Evolutionary conservation across 1,140 invertebrate species (phyloP), one percentile per base, ranked within the genome.

Genomic region (Argopecten irradians): DNA sequence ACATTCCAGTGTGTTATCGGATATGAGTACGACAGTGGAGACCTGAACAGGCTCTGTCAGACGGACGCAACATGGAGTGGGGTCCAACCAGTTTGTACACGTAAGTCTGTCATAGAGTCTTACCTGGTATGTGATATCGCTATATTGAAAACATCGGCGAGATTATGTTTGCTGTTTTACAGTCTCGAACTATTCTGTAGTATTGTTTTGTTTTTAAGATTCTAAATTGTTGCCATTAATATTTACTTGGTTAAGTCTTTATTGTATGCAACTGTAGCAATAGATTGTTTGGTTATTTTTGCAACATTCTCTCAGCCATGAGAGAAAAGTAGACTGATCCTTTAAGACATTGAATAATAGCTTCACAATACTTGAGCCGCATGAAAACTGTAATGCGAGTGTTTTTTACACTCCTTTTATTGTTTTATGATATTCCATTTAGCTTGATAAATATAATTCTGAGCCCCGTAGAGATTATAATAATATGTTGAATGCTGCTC

Each of bases 1-100:
- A 82, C 39, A 0, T 88, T 55, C 35, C 39, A 43, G 0, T 88
- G 87, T 88, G 36, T 84, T n/a, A 39, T 0, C 7, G 87, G 83
- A 13, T 35, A 88, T 16, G 87, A 88, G n/a, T 83, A 83, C 11
- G n/a, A 55, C 7, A 86, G 85, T 55, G 88, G 88, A 16, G 36
- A 89, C 41, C 34, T 41, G 9, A 39, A 14, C 33, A 39, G 82
- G 22, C 7, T 34, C 7, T 89, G 88, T 86, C 41, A 55, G 16
- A 14, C 34, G 8, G 43, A 43, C 36, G 85, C 71, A 0, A 43
- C 13, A 1, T 89, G 88, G 88, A 84, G 46, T 32, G 88, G 88
- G 11, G 46, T 82, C 0, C 32, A 39, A 14, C 71, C 82, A 8
- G 85, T 83, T 0, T 89, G 88, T 55, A 28, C 83, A 36, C 86